Evolutionary conservation across 2,797 vertebrate species (phyloP).

Genomic region (Chiroxiphia lanceolata): DNA sequence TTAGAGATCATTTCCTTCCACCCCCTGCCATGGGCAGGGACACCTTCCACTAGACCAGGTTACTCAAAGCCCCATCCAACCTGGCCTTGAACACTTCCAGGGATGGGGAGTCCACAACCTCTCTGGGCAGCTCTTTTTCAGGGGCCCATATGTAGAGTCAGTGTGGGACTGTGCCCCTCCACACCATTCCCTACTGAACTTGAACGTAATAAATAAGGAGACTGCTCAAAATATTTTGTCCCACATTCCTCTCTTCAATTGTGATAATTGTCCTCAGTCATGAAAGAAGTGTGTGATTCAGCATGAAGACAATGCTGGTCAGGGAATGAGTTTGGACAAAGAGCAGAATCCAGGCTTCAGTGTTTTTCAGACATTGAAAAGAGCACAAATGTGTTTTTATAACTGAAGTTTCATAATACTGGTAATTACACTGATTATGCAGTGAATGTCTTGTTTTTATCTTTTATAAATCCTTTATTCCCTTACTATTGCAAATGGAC

Average conservation of each 20-base stretch:
- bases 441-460: neutral
- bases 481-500: neutral
- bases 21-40: neutral
- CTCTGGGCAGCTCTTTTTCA: neutral
- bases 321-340: neutral
- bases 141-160: neutral
- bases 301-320: neutral
- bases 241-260: neutral
- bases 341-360: neutral
- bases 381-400: neutral
- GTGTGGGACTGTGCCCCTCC: neutral
- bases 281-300: neutral
- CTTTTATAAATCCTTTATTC: neutral
- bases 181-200: neutral
- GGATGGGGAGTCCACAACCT: neutral
- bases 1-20: neutral
- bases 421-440: slow-evolving; percentile 16
- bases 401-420: neutral
- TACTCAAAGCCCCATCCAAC: neutral
- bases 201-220: neutral
- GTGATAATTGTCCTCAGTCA: neutral
- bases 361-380: neutral
- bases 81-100: neutral
- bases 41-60: neutral
- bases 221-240: neutral